Evolutionary conservation across 2,888 invertebrate genomes (phyloP).

Genomic region (Calameuta idolon): DNA sequence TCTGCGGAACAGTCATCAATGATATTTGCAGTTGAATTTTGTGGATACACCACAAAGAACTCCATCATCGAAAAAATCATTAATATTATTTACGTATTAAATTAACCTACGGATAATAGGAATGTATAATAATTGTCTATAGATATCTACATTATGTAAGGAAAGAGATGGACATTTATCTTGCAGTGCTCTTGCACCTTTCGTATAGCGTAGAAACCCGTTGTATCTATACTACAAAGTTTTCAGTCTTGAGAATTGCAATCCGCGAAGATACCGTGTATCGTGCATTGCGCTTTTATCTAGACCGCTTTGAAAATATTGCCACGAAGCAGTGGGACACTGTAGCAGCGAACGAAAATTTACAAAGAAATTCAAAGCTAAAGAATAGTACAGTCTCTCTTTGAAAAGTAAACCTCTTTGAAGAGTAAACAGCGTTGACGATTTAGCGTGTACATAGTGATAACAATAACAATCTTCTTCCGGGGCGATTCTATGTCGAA

Average conservation of each 20-base stretch:
- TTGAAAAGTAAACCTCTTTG: too few species aligned
- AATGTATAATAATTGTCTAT: conserved; percentile 37
- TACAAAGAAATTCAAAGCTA: not conserved
- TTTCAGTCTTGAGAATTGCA: conserved; percentile 59
- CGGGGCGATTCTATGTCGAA: not conserved
- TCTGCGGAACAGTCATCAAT: conserved; percentile 29
- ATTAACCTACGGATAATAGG: conserved; percentile 48
- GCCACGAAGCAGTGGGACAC: not conserved
- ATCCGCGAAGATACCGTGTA: conserved; percentile 39
- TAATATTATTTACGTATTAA: conserved; percentile 38
- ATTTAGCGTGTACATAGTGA: not conserved
- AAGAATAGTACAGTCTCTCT: not conserved
- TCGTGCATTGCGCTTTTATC: conserved; percentile 3
- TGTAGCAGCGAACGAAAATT: not conserved
- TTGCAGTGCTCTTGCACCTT: not conserved
- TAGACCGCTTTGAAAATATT: conserved; percentile 2
- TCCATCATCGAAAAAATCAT: conserved; percentile 25
- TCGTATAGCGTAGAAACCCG: conserved; percentile 23
- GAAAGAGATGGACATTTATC: not conserved
- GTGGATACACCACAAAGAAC: conserved; percentile 21
- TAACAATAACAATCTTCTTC: not conserved
- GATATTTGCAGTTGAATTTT: conserved; percentile 20
- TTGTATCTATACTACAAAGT: conserved; percentile 16
- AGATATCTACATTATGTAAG: conserved; percentile 1
- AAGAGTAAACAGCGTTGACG: not conserved